Base-by-base conservation (phyloP, 2,888 invertebrate genomes). In the Cataglyphis cursor region DNA sequence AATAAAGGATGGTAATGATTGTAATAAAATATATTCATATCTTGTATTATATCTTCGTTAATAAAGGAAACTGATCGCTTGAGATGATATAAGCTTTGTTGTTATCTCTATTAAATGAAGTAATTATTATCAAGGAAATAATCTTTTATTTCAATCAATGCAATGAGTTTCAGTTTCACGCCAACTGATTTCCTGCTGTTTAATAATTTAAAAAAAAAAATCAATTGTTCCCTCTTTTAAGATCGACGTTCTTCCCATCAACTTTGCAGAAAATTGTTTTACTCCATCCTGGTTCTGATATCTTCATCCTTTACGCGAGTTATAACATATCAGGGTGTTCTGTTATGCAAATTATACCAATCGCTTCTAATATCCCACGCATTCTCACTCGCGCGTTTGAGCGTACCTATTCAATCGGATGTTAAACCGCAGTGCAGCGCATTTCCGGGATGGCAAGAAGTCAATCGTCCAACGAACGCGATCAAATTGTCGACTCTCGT, bases 391-490 rank as follows among this genome's bases (percentile, higher is more conserved):
- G 57, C 57, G 62, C 65, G 48, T n/a, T 35, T 64, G 73, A 59
- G 73, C 59, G 66, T 82, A 68, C 38, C 85, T 41, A 68, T 83
- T 88, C 83, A 24, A 51, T 61, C 70, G 21, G 81, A 83, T 48
- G 82, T 73, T 66, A 62, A 64, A 62, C 72, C 74, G 44, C 66
- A 57, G n/a, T 15, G 28, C 51, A 28, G 57, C 78, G 73, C 76
- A 84, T 85, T 89, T 88, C 89, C 88, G 84, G 48, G 66, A 59
- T 38, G 82, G 83, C 70, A 88, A 88, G 76, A 83, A 87, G 73
- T 85, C 85, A 81, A 88, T 89, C 88, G 82, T 41, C 74, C 75
- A 57, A 62, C 12, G 70, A 54, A 51, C 44, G 54, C 72, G 72
- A 82, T 72, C 64, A 81, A 81, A 54, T 73, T 73, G 78, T 80